Conservation (phyloP, 2,797 vertebrate genomes). For the Myotis planiceps region DNA sequence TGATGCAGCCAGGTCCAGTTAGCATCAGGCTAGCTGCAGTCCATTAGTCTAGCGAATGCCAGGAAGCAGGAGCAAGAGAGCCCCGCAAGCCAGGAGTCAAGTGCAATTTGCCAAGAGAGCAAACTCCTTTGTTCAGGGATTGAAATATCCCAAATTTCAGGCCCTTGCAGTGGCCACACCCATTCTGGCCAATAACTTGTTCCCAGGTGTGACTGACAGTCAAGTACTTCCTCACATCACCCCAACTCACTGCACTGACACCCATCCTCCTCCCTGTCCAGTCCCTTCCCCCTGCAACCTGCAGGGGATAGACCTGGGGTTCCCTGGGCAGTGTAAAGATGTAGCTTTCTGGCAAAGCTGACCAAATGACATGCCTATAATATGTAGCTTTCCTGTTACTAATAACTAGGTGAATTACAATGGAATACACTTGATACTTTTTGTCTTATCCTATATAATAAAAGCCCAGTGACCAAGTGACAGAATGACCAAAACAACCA, state of each 20-base stretch:
- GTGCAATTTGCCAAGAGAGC: neutral
- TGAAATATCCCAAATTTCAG: neutral
- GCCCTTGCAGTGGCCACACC: neutral
- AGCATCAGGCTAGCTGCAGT: neutral
- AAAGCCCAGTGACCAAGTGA: no score
- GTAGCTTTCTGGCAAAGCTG: neutral
- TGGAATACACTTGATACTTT: neutral
- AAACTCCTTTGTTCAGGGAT: neutral
- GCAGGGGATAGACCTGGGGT: neutral
- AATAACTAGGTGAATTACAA: neutral
- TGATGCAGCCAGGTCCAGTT: neutral
- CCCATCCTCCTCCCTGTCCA: neutral
- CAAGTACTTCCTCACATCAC: neutral
- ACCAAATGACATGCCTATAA: neutral
- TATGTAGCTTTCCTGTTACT: neutral
- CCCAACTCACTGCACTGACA: neutral
- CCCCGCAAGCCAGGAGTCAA: neutral
- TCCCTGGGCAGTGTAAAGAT: neutral
- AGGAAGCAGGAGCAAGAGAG: neutral
- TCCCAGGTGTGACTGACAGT: neutral
- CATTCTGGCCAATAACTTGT: neutral
- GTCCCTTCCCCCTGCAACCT: neutral
- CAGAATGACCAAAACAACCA: no score
- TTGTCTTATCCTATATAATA: neutral
- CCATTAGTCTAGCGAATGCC: neutral